Evolutionary conservation across 2,113 vertebrate species (phyloP), one percentile per base, ranked within the genome.

Genomic region (Pelvicachromis taeniatus): DNA sequence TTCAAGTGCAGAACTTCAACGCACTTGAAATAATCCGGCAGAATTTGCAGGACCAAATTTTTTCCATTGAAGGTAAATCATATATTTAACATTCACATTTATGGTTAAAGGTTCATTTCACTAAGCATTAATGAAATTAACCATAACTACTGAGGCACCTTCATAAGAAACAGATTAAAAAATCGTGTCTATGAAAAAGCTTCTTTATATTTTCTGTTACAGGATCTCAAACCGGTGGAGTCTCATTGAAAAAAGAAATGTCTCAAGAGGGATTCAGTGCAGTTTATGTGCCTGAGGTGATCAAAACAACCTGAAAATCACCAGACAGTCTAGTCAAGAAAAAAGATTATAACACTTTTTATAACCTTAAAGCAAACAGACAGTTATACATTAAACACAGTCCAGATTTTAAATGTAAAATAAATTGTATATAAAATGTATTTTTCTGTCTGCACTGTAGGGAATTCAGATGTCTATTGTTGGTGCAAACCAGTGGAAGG

Each of bases 401-500:
- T 42, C 9, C 40, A 42, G 40, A 13, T 42, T 42, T 42, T 13
- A 4, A 42, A 13, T 42, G 40, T 42, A 12, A 42, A 42, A 42
- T 42, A 42, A 42, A 42, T 42, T 11, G 4, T 42, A 12, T 12
- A 42, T 11, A 13, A 42, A 42, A 42, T 13, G 4, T 5, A 42
- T 42, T 42, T 42, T 42, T 29, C 29, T 29, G 40, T 42, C 11
- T 13, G 4, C 40, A 42, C 12, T 42, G 11, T 42, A 42, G 80
- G 89, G 73, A 5, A 55, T 93, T 50, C 86, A 90, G 73, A 56
- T 95, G 63, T 81, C 68, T 31, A 50, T 87, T 29, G 92, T 95
- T 31, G 96, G 96, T 61, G 95, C 95, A 2, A 95, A 92, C 68
- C 77, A 91, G 54, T 96, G 96, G 96, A 94, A 38, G 79, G 96